These are phyloP conservation scores for Monopis laevigella DNA, from an alignment of 2,888 invertebrate genomes.

Conservation along the genomic window DNA sequence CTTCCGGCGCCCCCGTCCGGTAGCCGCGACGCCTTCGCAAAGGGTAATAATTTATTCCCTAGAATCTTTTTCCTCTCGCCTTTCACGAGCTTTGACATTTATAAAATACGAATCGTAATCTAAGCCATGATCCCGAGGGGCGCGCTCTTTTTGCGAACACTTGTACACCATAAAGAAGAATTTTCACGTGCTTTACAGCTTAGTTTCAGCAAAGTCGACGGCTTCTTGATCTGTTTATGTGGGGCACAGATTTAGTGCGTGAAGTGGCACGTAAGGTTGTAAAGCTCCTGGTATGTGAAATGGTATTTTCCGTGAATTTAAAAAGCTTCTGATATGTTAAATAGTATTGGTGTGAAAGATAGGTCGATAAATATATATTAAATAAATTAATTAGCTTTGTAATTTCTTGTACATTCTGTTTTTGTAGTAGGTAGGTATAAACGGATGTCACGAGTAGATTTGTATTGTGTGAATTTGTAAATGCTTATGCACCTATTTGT, in stretches of 20 bases:
- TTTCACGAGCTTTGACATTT: slow-evolving; percentile 37
- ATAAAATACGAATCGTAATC: slow-evolving; percentile 43
- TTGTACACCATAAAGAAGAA: slow-evolving; percentile 41
- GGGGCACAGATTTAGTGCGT: slow-evolving; percentile 31
- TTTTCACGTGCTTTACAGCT: slow-evolving; percentile 46
- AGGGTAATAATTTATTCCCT: slow-evolving; percentile 28
- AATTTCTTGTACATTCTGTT: no score
- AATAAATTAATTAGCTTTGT: no score
- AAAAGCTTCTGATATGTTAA: no score
- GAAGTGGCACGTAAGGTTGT: background rate
- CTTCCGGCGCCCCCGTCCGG: slow-evolving; percentile 14
- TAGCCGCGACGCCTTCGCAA: slow-evolving; percentile 16
- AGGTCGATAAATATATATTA: no score
- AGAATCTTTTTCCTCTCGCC: slow-evolving; percentile 33
- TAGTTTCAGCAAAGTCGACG: slow-evolving; percentile 30
- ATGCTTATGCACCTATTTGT: no score
- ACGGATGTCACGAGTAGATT: no score
- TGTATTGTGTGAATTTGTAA: no score
- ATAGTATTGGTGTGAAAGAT: no score
- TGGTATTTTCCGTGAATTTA: background rate
- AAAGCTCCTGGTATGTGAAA: background rate
- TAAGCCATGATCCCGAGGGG: slow-evolving; percentile 13
- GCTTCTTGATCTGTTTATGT: slow-evolving; percentile 29
- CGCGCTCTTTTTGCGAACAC: slow-evolving; percentile 16
- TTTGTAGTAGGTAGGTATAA: no score